Evolutionary conservation across 1,140 invertebrate species (phyloP).

Genomic region (Plutomurus gul): DNA sequence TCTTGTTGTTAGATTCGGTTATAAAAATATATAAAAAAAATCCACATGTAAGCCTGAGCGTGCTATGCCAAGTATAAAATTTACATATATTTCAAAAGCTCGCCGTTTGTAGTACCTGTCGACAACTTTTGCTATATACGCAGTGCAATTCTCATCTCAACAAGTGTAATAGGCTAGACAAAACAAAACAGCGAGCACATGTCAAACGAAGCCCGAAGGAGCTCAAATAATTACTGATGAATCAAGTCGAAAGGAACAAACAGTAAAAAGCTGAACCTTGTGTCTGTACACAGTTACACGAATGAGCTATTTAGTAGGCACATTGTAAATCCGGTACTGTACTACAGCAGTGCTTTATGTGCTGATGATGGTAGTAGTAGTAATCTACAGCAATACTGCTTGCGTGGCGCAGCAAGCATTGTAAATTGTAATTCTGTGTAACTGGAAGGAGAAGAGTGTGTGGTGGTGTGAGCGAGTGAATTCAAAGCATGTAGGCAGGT

Average conservation of each 20-base stretch:
- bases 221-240: conserved; percentile 24
- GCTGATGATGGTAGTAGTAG: background rate
- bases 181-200: conserved; percentile 20
- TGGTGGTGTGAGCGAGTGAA: background rate
- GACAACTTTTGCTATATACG: too few species aligned
- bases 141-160: background rate
- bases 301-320: background rate
- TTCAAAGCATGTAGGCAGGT: background rate
- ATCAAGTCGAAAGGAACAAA: conserved; percentile 7
- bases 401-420: background rate
- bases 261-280: background rate
- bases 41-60: background rate
- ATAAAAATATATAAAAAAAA: too few species aligned
- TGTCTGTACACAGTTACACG: background rate
- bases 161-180: background rate
- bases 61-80: conserved; percentile 18
- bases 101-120: background rate
- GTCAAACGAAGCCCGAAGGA: conserved; percentile 18
- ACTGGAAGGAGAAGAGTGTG: conserved; percentile 1
- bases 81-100: conserved; percentile 22
- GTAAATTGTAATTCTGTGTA: conserved; percentile 19
- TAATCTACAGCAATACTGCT: background rate
- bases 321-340: background rate
- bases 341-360: background rate
- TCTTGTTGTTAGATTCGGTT: too few species aligned